A percentile compares a stretch with the other conserved stretches of the same genome.
phyloP scores from a whole-genome alignment of 2,797 vertebrate species.

The Buceros bicornis region DNA sequence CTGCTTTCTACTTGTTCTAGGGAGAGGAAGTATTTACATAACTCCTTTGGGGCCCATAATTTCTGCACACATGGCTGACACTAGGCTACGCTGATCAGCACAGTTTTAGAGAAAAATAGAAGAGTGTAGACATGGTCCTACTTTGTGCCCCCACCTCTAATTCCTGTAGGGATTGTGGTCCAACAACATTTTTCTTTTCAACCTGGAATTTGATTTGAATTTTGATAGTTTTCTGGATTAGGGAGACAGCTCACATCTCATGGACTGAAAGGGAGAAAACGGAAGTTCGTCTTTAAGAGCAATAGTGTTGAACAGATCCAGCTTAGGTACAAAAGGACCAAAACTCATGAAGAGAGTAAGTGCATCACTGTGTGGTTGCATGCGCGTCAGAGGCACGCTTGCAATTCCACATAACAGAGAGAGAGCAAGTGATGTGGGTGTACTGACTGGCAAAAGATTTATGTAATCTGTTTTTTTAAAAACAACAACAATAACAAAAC shows the following conservation, averaged over 20 bases:
- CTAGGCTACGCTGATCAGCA: background rate
- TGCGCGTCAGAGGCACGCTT: background rate
- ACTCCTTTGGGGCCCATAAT: slow-evolving; percentile 3
- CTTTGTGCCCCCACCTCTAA: background rate
- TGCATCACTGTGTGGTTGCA: background rate
- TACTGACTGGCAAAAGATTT: background rate
- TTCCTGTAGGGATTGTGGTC: background rate
- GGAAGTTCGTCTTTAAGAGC: background rate
- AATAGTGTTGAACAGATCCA: background rate
- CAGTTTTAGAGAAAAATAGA: background rate
- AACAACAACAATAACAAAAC: background rate
- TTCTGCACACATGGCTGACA: slow-evolving; percentile 12
- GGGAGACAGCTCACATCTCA: background rate
- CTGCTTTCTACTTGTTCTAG: slow-evolving; percentile 19
- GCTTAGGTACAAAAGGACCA: background rate
- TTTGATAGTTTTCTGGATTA: slow-evolving; percentile 14
- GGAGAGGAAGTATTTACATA: slow-evolving; percentile 8
- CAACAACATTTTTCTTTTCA: background rate
- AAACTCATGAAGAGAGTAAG: background rate
- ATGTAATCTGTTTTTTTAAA: background rate
- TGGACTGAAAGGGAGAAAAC: background rate
- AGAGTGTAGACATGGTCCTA: background rate
- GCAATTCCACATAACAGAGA: background rate
- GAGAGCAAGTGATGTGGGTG: background rate
- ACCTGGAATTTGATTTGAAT: background rate